phyloP scores from a whole-genome alignment of 2,113 vertebrate species.

The Mesitornis unicolor region DNA sequence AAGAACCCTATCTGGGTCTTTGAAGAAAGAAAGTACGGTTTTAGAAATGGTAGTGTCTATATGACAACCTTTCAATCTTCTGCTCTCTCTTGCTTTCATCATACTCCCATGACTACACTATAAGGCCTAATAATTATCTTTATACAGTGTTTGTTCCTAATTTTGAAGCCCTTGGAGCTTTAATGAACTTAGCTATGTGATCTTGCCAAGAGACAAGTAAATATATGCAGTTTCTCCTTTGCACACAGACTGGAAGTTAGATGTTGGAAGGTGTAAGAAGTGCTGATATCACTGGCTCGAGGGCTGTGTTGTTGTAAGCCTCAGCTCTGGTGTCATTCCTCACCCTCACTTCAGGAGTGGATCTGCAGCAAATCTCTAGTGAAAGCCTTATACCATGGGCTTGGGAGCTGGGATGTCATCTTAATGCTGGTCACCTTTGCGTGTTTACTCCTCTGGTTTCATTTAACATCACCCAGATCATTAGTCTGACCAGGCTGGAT shows the following conservation, averaged over 20 bases:
- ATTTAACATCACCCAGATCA: conserved; percentile 18
- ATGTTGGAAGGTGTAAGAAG: background rate
- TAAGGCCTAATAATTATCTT: background rate
- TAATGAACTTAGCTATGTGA: background rate
- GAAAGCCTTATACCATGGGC: background rate
- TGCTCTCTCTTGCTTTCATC: background rate
- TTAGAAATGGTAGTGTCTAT: background rate
- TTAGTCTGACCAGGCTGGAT: conserved; percentile 23
- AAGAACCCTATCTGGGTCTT: background rate
- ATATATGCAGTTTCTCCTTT: background rate
- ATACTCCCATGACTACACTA: background rate
- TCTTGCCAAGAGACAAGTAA: background rate
- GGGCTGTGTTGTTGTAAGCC: background rate
- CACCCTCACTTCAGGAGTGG: background rate
- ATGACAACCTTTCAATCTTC: background rate
- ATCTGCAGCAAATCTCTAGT: background rate
- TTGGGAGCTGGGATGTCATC: background rate
- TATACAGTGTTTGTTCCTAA: background rate
- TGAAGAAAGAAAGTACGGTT: background rate
- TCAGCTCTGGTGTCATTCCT: background rate
- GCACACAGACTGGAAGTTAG: background rate
- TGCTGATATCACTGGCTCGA: background rate
- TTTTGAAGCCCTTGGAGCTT: background rate
- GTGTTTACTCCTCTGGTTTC: conserved; percentile 1
- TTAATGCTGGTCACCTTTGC: background rate